Percentiles rank a stretch among this genome's conserved stretches.
Conservation (phyloP, 2,888 invertebrate species). For the Hesperia comma region DNA sequence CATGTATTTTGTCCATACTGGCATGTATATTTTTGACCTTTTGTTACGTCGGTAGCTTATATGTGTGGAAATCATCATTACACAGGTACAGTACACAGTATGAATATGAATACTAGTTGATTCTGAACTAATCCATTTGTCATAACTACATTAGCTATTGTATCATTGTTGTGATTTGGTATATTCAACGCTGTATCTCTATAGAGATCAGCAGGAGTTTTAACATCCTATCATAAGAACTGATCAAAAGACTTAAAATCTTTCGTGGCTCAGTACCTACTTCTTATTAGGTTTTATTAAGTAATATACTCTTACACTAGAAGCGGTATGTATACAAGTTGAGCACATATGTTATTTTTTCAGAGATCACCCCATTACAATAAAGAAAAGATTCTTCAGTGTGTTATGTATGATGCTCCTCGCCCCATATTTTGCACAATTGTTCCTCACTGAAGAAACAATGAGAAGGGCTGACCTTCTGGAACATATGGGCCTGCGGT, state of each 20-base stretch:
- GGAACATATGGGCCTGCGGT: conserved; percentile 90
- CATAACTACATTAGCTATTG: too few species aligned
- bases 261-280: too few species aligned
- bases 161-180: too few species aligned
- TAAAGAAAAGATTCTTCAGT: conserved; percentile 94
- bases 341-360: conserved; percentile 46
- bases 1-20: conserved; percentile 85
- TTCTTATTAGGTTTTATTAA: too few species aligned
- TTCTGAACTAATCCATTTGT: too few species aligned
- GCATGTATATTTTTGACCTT: conserved; percentile 91
- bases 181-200: too few species aligned
- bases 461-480: conserved; percentile 85
- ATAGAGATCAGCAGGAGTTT: too few species aligned
- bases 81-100: conserved; percentile 83
- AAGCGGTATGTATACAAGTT: not conserved
- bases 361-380: conserved; percentile 94
- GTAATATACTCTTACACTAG: too few species aligned
- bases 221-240: too few species aligned
- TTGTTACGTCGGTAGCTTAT: conserved; percentile 93
- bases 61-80: conserved; percentile 92
- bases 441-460: conserved; percentile 86
- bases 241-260: too few species aligned
- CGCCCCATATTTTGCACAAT: conserved; percentile 90
- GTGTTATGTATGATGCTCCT: conserved; percentile 91
- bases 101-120: too few species aligned